Evolutionary conservation across 2,113 vertebrate genomes (phyloP).

Genomic region (Stictonetta naevosa): DNA sequence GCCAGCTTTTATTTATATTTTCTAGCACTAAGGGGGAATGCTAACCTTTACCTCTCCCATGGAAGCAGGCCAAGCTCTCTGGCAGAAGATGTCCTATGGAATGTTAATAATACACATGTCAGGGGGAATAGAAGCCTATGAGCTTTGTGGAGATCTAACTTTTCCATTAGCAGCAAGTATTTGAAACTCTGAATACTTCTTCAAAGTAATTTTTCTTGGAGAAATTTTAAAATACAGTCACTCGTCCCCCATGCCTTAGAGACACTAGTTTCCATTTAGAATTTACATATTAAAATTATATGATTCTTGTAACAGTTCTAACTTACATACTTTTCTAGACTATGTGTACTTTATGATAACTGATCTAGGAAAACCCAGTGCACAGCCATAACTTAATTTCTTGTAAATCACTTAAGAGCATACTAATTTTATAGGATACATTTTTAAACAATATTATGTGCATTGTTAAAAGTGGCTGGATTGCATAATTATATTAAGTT

Average conservation of each 20-base stretch:
- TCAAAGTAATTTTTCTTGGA: neutral
- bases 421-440: neutral
- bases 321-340: neutral
- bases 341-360: neutral
- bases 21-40: neutral
- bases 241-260: neutral
- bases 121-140: neutral
- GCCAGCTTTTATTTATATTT: constrained; percentile 1
- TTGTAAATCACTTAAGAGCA: neutral
- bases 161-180: constrained; percentile 4
- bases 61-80: neutral
- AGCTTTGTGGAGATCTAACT: neutral
- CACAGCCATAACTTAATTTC: neutral
- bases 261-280: neutral
- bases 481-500: neutral
- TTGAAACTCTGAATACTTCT: neutral
- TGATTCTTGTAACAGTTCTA: neutral
- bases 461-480: neutral
- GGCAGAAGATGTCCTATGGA: neutral
- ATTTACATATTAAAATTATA: neutral
- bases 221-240: neutral
- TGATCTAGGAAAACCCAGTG: neutral
- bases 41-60: neutral
- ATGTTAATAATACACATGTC: neutral
- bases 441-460: neutral